Percentiles rank a stretch among this genome's conserved stretches.
phyloP scores from a whole-genome alignment of 2,113 vertebrate species.

The Bubo scandiacus region DNA sequence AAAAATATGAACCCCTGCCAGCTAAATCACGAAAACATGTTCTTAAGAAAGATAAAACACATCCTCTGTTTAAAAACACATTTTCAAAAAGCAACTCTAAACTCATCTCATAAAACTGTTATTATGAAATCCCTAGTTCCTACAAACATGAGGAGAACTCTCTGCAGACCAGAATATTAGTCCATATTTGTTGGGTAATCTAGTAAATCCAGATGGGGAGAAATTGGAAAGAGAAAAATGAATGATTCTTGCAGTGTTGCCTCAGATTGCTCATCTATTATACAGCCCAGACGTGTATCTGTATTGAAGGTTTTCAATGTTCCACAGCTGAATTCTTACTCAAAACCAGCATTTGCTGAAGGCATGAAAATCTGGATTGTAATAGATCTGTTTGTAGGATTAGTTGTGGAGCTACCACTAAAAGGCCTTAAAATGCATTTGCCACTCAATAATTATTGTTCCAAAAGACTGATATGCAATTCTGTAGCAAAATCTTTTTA shows the following conservation, averaged over 20 bases:
- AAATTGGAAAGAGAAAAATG: background rate
- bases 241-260: background rate
- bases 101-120: constrained; percentile 30
- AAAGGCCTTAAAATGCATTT: background rate
- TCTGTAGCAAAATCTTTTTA: background rate
- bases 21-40: constrained; percentile 26
- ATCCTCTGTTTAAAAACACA: constrained; percentile 43
- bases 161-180: background rate
- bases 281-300: background rate
- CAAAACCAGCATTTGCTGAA: background rate
- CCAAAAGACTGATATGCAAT: background rate
- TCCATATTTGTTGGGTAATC: constrained; percentile 34
- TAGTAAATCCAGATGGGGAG: constrained; percentile 18
- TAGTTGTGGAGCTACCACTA: background rate
- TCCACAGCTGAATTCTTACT: background rate
- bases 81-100: constrained; percentile 36
- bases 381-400: background rate
- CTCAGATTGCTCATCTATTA: background rate
- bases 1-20: background rate
- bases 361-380: background rate
- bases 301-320: background rate
- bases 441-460: background rate
- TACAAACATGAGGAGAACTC: background rate
- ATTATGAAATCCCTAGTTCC: constrained; percentile 7
- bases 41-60: constrained; percentile 44